Base-by-base conservation (phyloP, 2,797 vertebrate genomes). In the Pangasius krempfi region DNA sequence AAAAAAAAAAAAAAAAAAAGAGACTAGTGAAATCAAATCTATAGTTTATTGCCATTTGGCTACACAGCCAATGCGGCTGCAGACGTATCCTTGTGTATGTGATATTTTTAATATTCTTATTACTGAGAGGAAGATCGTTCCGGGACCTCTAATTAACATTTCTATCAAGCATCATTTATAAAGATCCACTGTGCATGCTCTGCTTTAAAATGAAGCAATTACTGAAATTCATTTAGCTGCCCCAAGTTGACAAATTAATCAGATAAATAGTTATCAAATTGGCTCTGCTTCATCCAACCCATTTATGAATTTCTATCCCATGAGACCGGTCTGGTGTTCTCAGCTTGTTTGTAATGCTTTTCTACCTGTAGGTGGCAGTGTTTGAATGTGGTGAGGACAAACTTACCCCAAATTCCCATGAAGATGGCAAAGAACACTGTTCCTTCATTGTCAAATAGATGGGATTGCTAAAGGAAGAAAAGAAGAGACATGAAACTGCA, bases 351-450 rank as follows among this genome's bases (percentile, higher is more conserved):
- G 4, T 13, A 44, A 27, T 62, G 2, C 5, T 56, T 81, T 13
- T 3, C 3, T 30, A 78, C 84, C 89, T 72, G 56, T 66, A 87
- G 88, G 84, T 84, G 85, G 89, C 13, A 72, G 40, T 80, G 40
- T 76, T 81, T 60, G 7, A 20, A 40, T 50, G 85, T 84, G 90
- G 89, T 70, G 79, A 83, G 75, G 78, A 88, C 47, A 78, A 70
- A 72, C 98, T 98, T 89, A 99, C 98, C 98, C 98, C 98, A 99
- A 91, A 99, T 98, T 89, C 97, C 98, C 98, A 99, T 99, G 95
- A 99, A 99, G 92, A 99, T 96, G 86, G 98, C 98, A 94, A 99
- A 99, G 94, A 99, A 98, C 1, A 99, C 95, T 0, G 98, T 99
- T 37, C 97, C 98, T 93, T 97, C 98, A 25, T 99, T 99, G 93